Evolutionary conservation across 2,113 vertebrate species (phyloP), one percentile per base, ranked within the genome.

Genomic region (Toxotes jaculatrix): DNA sequence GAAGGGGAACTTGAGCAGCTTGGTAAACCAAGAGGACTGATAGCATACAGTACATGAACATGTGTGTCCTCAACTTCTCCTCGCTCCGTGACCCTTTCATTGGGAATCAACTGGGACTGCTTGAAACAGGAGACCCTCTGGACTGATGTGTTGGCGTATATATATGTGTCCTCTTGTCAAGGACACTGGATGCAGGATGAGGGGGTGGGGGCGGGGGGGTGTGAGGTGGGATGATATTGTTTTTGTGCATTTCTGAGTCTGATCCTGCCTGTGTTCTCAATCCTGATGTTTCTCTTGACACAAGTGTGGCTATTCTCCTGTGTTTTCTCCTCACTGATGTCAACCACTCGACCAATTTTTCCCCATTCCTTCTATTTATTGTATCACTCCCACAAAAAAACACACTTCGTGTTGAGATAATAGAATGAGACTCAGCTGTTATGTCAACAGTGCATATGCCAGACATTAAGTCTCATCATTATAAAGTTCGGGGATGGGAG

Each of bases 51-150:
- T 27, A 27, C 27, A 27, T 27, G 36, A 74, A 31, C 7, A 43
- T 53, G 34, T 60, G 5, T 14, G 34, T 23, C 57, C 45, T 73
- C 36, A 27, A 47, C 66, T 32, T 64, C 55, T 53, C 60, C 1
- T 23, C 55, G 43, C 66, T 80, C 36, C 51, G 10, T 43, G n/a
- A 64, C 51, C 59, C 66, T 77, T 5, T 23, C 31, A 59, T 63
- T 2, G 23, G 34, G 32, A 62, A 6, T 2, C 31, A 11, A 73
- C 14, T 23, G 62, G 67, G 76, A 73, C 69, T 64, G 77, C 34
- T 73, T 82, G 79, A 87, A 93, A 88, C 21, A 32, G 66, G 85
- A 91, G 88, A 92, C 90, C 85, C 84, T 83, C 49, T 75, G 79
- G 84, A 80, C 80, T 84, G 74, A 77, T 55, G 38, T 67, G 12